Evolutionary conservation across 2,888 invertebrate genomes (phyloP), one percentile per base, ranked within the genome.

Genomic region (Falcaria lacertinaria): DNA sequence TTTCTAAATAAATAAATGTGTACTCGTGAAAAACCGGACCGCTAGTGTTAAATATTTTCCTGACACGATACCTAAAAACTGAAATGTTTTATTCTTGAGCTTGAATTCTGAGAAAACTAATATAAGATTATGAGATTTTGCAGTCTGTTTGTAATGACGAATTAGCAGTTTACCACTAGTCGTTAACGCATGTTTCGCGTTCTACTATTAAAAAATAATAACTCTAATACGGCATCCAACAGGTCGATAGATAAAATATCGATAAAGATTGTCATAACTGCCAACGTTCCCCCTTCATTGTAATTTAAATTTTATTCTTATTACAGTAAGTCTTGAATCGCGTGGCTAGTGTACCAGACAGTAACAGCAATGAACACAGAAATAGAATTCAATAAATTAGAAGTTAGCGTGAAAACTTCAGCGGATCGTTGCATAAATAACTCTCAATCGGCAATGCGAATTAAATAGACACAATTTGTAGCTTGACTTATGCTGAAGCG

Each of bases 381-480:
- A 69, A 68, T 69, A 69, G 53, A 53, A 36, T 33, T 40, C 51
- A 40, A 62, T 58, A 63, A 61, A 64, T 60, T 66, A 61, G 54
- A 22, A 46, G 48, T 42, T 22, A 52, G 58, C 48, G 57, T 71
- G 69, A 71, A 70, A 64, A 66, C 57, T 67, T 71, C 66, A 66
- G 59, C 62, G 44, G 37, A 43, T 46, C 43, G 45, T 56, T 45
- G 50, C 62, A 70, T 72, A 69, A 69, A 72, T 69, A 66, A 63
- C 48, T 15, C 44, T 36, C 34, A 42, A 41, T 53, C 51, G 40
- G 44, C 33, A 54, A 59, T 52, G 58, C 45, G 59, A 65, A 58
- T 62, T 57, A 68, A 69, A 70, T 66, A 57, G 64, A 55, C 52
- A 47, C 49, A 49, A 67, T 70, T 66, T 60, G 64, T 57, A 54